phyloP scores from a whole-genome alignment of 2,888 invertebrate species.

The Galerucella calmariensis region DNA sequence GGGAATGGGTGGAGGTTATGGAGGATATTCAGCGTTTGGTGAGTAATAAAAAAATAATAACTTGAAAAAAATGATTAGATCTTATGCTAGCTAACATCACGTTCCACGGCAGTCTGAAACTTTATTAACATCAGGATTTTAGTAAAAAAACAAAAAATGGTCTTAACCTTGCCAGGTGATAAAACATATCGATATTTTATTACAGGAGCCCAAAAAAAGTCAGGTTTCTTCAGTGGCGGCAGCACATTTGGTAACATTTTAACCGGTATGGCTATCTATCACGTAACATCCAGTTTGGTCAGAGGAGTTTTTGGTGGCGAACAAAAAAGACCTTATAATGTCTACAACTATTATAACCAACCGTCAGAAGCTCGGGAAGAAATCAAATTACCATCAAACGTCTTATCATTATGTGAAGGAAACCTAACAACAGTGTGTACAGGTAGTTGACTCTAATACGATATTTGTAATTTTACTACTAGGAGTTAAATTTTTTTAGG shows the following conservation, averaged over 20 bases:
- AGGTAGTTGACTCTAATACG: constrained; percentile 42
- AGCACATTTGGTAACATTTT: constrained; percentile 58
- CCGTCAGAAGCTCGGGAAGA: constrained; percentile 55
- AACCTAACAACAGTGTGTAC: constrained; percentile 58
- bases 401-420: constrained; percentile 57
- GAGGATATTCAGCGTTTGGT: constrained; percentile 25
- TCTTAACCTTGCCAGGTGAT: too few relatives aligned
- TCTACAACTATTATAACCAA: constrained; percentile 60
- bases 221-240: constrained; percentile 54
- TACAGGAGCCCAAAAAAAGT: constrained; percentile 45
- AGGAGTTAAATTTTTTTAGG: constrained; percentile 36
- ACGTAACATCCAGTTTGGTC: constrained; percentile 49
- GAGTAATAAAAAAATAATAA: background rate
- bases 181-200: background rate
- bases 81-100: too few relatives aligned
- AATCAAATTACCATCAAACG: constrained; percentile 57
- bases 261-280: constrained; percentile 58
- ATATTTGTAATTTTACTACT: too few relatives aligned
- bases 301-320: constrained; percentile 37
- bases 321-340: constrained; percentile 53
- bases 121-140: too few relatives aligned
- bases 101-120: too few relatives aligned
- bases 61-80: too few relatives aligned
- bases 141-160: too few relatives aligned
- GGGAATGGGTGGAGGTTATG: constrained; percentile 38